Conservation (phyloP, 2,797 vertebrate genomes). For the Liparis tanakae region DNA sequence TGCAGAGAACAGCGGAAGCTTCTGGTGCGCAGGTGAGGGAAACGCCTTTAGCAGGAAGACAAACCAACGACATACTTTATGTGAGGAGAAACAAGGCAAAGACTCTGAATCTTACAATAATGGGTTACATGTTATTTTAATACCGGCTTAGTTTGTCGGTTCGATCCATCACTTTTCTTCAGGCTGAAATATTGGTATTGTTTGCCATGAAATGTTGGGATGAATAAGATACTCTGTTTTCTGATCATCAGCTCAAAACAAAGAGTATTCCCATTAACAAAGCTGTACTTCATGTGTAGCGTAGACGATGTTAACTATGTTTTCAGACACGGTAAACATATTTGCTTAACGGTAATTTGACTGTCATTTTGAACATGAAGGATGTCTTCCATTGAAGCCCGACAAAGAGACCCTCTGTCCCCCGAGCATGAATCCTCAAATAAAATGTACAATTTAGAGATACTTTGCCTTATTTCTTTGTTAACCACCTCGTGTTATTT, state of each 20-base stretch:
- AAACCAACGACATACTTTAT: slow-evolving; percentile 17
- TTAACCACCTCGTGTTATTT: slow-evolving; percentile 34
- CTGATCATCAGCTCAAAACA: not conserved
- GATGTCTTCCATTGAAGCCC: not conserved
- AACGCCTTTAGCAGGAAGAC: slow-evolving; percentile 41
- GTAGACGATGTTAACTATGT: not conserved
- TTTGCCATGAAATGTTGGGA: not conserved
- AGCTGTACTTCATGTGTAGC: not conserved
- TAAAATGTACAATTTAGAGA: not conserved
- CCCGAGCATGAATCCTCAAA: slow-evolving; percentile 11
- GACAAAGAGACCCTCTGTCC: not conserved
- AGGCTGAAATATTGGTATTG: not conserved
- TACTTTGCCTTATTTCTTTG: slow-evolving; percentile 64
- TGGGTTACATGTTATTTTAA: not conserved
- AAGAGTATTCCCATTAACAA: not conserved
- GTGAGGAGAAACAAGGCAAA: slow-evolving; percentile 66
- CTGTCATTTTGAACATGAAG: not conserved
- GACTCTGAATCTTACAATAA: slow-evolving; percentile 12
- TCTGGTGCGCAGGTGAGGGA: slow-evolving; percentile 33
- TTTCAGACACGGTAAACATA: not conserved
- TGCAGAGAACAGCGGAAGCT: slow-evolving; percentile 52
- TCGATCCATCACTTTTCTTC: not conserved
- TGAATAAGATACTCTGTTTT: not conserved
- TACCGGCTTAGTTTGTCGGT: not conserved
- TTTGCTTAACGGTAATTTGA: not conserved